Conservation (phyloP, 1,140 invertebrate genomes). For the Cylas formicarius region DNA sequence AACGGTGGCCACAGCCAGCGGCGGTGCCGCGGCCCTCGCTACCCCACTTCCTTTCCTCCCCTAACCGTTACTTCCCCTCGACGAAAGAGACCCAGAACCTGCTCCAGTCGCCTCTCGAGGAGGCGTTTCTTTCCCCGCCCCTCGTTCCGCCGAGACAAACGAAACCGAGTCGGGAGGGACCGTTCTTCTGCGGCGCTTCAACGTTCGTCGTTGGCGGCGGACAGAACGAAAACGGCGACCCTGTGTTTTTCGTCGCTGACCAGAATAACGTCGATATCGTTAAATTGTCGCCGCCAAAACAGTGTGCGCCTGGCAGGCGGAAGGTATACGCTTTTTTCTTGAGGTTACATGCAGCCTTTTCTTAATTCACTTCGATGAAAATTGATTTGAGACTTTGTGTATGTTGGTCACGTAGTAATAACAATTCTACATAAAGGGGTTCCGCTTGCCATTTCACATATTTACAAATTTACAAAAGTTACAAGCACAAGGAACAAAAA, state of each 20-base stretch:
- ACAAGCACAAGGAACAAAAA: too few species aligned
- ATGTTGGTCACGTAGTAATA: too few species aligned
- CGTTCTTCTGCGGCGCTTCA: conserved; percentile 35
- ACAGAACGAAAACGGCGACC: conserved; percentile 38
- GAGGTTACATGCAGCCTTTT: too few species aligned
- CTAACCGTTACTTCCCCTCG: conserved; percentile 26
- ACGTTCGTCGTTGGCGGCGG: conserved; percentile 41
- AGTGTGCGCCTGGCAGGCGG: conserved; percentile 30
- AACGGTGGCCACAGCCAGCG: conserved; percentile 35
- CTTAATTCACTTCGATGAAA: too few species aligned
- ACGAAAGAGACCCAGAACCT: conserved; percentile 34
- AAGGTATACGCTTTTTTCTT: too few species aligned
- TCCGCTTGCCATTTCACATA: too few species aligned
- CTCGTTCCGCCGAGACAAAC: conserved; percentile 19
- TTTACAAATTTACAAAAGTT: too few species aligned
- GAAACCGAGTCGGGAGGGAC: conserved; percentile 14
- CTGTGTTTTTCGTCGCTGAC: conserved; percentile 40
- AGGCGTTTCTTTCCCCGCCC: conserved; percentile 30
- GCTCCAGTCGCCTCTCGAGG: conserved; percentile 35
- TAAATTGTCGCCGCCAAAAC: conserved; percentile 36
- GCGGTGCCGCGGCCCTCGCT: conserved; percentile 21
- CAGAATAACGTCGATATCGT: conserved; percentile 40
- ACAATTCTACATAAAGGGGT: too few species aligned
- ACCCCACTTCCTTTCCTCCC: conserved; percentile 22
- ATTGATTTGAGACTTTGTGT: too few species aligned